These are phyloP conservation scores for Phortica magna DNA, from an alignment of 2,888 invertebrate species.

Conservation along the genomic window DNA sequence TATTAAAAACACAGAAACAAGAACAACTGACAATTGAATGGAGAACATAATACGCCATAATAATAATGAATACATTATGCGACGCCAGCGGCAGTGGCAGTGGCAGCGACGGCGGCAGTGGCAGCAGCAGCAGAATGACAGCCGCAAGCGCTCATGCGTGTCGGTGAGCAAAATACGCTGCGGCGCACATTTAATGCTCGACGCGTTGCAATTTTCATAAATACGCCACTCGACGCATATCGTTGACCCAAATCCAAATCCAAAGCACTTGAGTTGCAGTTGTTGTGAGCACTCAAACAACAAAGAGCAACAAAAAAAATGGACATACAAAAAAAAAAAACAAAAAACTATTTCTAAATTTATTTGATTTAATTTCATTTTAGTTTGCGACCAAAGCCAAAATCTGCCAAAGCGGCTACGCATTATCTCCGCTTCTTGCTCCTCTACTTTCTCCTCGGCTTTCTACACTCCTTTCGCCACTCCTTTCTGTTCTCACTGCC, in stretches of 20 bases:
- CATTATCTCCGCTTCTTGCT: too few species aligned
- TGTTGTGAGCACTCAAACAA: too few species aligned
- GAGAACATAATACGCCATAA: background rate
- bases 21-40: too few species aligned
- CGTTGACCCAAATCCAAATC: background rate
- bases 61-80: slow-evolving; percentile 39
- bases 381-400: background rate
- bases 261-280: background rate
- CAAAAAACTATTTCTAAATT: slow-evolving; percentile 11
- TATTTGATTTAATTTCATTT: slow-evolving; percentile 4
- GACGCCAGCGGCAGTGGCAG: slow-evolving; percentile 42
- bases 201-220: background rate
- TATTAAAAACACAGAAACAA: background rate
- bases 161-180: background rate
- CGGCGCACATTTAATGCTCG: background rate
- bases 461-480: too few species aligned
- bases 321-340: background rate
- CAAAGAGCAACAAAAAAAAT: too few species aligned
- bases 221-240: background rate
- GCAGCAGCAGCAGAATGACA: slow-evolving; percentile 18
- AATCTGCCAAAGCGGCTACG: slow-evolving; percentile 8
- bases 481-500: too few species aligned
- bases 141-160: background rate
- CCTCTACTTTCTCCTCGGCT: too few species aligned
- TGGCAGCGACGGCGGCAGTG: background rate